Base-by-base conservation (phyloP, 2,113 vertebrate species). In the Montifringilla adamsi region DNA sequence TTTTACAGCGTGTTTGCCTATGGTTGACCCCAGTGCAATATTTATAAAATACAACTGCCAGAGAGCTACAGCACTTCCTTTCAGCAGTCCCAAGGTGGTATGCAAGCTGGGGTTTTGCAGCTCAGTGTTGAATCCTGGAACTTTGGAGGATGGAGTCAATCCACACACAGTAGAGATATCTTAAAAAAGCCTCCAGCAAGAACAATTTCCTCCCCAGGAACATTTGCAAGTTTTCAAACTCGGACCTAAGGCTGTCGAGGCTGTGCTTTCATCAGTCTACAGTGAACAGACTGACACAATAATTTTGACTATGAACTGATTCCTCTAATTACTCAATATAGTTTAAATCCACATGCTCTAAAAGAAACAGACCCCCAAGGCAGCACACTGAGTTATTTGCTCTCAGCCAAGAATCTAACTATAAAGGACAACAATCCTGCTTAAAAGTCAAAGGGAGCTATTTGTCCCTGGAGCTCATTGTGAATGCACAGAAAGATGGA, bases 1-100 rank as follows among this genome's bases (percentile, higher is more conserved):
- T 87, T 96, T 96, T 93, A 90, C 94, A 95, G 35, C 0, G 0
- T 66, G 66, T 91, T 95, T 84, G 73, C 55, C 60, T 53, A 89
- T 1, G 0, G 33, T 53, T 86, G 95, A 73, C 84, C 80, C 60
- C 64, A 19, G 56, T 9, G 52, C 62, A 68, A 22, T 60, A 89
- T 62, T 89, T 78, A 69, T 83, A 93, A 93, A 78, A 62, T 37
- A 79, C 79, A 84, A 80, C 16, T 70, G 79, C 41, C 47, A 81
- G 41, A 87, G 69, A 47, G 53, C 10, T 22, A 8, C 24, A 84
- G 62, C 35, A 4, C 31, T 84, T 80, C 75, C 74, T 82, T 49
- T 85, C 59, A 47, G 35, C 56, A 30, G 3, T 21, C 63, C 67
- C 87, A 75, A 93, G 81, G 58, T 41, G 67, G 55, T 46, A 56